Evolutionary conservation across 1,140 invertebrate genomes (phyloP).

Genomic region (Danaus plexippus): DNA sequence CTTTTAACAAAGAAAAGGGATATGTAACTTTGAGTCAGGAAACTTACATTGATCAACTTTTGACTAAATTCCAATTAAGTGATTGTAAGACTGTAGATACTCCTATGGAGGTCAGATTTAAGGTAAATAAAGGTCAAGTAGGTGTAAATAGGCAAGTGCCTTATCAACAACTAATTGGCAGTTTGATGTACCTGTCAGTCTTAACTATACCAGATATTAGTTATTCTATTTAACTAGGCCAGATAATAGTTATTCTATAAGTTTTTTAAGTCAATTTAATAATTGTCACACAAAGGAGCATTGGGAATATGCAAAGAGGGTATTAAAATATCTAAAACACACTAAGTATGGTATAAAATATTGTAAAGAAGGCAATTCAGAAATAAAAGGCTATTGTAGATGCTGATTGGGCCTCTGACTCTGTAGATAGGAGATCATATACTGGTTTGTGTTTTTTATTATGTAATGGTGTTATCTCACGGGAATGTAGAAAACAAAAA

Average conservation of each 20-base stretch:
- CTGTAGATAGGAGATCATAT: slow-evolving; percentile 17
- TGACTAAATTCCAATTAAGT: slow-evolving; percentile 11
- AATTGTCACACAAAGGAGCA: slow-evolving; percentile 12
- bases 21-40: slow-evolving; percentile 6
- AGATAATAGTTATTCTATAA: slow-evolving; percentile 15
- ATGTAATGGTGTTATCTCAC: slow-evolving; percentile 1
- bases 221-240: slow-evolving; percentile 18
- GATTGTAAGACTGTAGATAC: slow-evolving; percentile 18
- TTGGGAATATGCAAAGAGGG: slow-evolving; percentile 6
- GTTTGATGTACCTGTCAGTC: slow-evolving; percentile 19
- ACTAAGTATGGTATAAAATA: slow-evolving; percentile 13
- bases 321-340: slow-evolving; percentile 16
- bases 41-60: slow-evolving; percentile 1
- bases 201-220: slow-evolving; percentile 21
- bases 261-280: slow-evolving; percentile 21
- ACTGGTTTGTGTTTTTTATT: slow-evolving; percentile 2
- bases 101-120: slow-evolving; percentile 16
- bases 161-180: slow-evolving; percentile 12
- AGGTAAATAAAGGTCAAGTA: slow-evolving; percentile 6
- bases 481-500: slow-evolving; percentile 5
- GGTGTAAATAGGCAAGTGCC: slow-evolving; percentile 1
- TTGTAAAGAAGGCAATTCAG: slow-evolving; percentile 10
- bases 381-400: slow-evolving; percentile 16
- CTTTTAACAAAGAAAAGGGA: neutral
- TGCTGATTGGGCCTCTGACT: slow-evolving; percentile 15